Conservation (phyloP, 2,888 invertebrate genomes). For the Anodontia alba region DNA sequence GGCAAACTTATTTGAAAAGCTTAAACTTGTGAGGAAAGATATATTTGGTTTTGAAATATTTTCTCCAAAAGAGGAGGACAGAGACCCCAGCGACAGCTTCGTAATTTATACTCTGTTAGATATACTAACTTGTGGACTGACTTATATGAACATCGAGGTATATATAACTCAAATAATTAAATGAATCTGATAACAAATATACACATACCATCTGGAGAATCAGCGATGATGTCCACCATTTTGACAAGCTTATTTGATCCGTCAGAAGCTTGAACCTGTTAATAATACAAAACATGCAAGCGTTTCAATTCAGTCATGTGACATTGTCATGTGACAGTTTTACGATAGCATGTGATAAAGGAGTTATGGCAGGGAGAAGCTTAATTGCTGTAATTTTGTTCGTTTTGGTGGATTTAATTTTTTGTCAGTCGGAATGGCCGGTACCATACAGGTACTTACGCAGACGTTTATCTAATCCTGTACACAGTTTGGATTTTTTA, state of each 20-base stretch:
- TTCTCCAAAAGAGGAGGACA: too few species aligned
- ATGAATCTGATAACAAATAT: too few species aligned
- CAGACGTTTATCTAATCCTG: neutral
- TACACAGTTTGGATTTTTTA: too few species aligned
- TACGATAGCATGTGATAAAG: constrained; percentile 56
- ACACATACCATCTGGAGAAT: constrained; percentile 54
- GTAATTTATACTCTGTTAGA: too few species aligned
- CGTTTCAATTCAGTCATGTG: constrained; percentile 37
- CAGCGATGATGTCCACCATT: constrained; percentile 59
- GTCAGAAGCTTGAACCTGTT: constrained; percentile 15
- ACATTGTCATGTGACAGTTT: constrained; percentile 30
- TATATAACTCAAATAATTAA: too few species aligned
- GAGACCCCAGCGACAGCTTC: too few species aligned
- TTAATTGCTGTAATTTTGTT: constrained; percentile 27
- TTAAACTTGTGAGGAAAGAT: too few species aligned
- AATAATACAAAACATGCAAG: neutral
- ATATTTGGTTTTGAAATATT: too few species aligned
- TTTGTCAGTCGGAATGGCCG: constrained; percentile 60
- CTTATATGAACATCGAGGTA: too few species aligned
- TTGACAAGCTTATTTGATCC: constrained; percentile 23
- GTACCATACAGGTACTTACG: constrained; percentile 68
- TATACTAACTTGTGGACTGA: too few species aligned
- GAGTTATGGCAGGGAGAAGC: neutral
- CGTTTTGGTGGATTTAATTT: constrained; percentile 1
- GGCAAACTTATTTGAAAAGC: too few species aligned